Base-by-base conservation (phyloP, 2,888 invertebrate genomes). In the Byasa hedistus region DNA sequence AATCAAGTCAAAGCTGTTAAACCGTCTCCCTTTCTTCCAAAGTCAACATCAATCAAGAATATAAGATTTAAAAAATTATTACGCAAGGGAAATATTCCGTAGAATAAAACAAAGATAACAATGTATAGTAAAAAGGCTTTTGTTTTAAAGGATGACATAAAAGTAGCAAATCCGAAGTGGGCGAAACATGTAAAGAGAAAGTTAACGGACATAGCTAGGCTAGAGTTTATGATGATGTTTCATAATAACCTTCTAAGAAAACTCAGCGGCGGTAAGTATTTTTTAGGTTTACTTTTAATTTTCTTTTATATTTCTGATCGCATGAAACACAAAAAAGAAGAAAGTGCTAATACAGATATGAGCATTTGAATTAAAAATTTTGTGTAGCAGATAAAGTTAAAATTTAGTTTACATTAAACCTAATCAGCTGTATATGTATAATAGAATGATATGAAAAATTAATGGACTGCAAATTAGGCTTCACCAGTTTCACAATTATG, bases 211-310 rank as follows among this genome's bases (percentile, higher is more conserved):
- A 82, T 91, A 7, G 92, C 92, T 0, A 79, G 87, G 67, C 71
- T 93, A 68, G 92, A 93, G 70, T 93, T 93, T 69, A 88, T 92
- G 12, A 89, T 93, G 81, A 91, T 92, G 84, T 92, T 90, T 73
- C 91, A 91, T 69, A 92, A 90, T 70, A 87, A 84, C 60, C 76
- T 85, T 56, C 79, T 92, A 65, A 83, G 86, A 72, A 91, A 85
- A 79, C 85, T 93, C 0, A 93, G 93, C 67, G 93, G 93, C 56
- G 94, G 93, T 89, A 79, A 82, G 78, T 55, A 57, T 24, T 39
- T 24, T 39, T 56, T 57, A 48, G 17, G 10, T 21, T 44, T 15
- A 44, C 2, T 44, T 44, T 15, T 44, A 17, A 19, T 44, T 44
- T 2, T 15, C 44, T 1, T 32, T 4, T 1, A 15, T 19, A 17